A percentile compares a stretch with the other conserved stretches of the same genome.
Evolutionary conservation across 2,797 vertebrate species (phyloP).

Genomic region (Oreonectes daqikongensis): DNA sequence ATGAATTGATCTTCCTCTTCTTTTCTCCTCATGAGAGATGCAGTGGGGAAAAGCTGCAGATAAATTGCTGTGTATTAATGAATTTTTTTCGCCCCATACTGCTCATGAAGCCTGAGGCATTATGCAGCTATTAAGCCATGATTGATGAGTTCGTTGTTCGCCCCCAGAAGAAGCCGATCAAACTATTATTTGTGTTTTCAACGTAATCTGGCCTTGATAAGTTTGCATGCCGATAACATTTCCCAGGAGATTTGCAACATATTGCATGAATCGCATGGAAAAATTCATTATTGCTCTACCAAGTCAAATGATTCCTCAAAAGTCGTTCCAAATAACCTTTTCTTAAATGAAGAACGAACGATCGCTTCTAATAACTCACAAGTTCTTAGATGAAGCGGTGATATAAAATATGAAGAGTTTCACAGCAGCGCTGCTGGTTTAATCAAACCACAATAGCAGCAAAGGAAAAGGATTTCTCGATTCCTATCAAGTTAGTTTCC

Average conservation of each 20-base stretch:
- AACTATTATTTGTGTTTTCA: slow-evolving; percentile 75
- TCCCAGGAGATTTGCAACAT: slow-evolving; percentile 71
- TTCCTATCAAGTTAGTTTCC: slow-evolving; percentile 16
- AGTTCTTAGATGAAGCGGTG: neutral
- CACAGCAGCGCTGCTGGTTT: slow-evolving; percentile 1
- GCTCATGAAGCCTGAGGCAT: slow-evolving; percentile 54
- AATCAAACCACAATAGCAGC: slow-evolving; percentile 1
- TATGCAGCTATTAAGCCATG: slow-evolving; percentile 75
- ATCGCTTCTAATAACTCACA: neutral
- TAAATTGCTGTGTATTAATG: slow-evolving; percentile 38
- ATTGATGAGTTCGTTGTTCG: slow-evolving; percentile 74
- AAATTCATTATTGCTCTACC: slow-evolving; percentile 64
- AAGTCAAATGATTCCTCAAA: slow-evolving; percentile 26
- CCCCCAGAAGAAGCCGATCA: slow-evolving; percentile 70
- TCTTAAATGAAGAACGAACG: neutral
- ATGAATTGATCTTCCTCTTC: slow-evolving; percentile 21
- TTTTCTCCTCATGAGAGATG: slow-evolving; percentile 59
- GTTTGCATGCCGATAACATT: slow-evolving; percentile 65
- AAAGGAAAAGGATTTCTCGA: slow-evolving; percentile 17
- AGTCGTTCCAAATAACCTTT: slow-evolving; percentile 45
- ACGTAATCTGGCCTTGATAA: slow-evolving; percentile 66
- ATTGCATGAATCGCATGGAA: slow-evolving; percentile 56
- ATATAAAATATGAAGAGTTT: neutral
- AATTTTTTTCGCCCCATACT: slow-evolving; percentile 41
- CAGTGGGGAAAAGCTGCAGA: slow-evolving; percentile 30